Evolutionary conservation across 2,113 vertebrate species (phyloP).

Genomic region (Leptobrachium ailaonicum): DNA sequence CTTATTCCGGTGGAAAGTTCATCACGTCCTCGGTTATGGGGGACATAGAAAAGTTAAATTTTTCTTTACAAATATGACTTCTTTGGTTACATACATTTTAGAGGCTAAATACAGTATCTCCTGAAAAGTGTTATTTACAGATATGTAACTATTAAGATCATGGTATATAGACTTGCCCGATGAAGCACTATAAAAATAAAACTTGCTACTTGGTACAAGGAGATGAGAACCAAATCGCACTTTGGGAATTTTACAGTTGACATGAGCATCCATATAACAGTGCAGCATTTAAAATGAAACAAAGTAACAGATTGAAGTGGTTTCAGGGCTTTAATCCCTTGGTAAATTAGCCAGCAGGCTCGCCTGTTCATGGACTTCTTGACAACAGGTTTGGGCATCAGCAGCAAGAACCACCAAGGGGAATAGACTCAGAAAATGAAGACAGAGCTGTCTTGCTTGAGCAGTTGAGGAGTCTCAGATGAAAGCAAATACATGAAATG

Average conservation of each 20-base stretch:
- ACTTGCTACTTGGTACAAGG: too few species aligned
- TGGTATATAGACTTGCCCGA: too few species aligned
- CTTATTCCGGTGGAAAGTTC: too few species aligned
- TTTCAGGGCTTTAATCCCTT: slow-evolving; percentile 84
- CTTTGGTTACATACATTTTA: too few species aligned
- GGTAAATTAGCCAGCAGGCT: slow-evolving; percentile 84
- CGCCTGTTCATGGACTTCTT: slow-evolving; percentile 68
- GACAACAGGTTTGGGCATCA: slow-evolving; percentile 73
- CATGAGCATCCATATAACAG: slow-evolving; percentile 55
- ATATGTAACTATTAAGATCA: too few species aligned
- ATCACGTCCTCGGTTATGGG: too few species aligned
- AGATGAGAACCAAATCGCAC: too few species aligned
- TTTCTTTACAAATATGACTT: too few species aligned
- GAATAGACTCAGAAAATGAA: slow-evolving; percentile 62
- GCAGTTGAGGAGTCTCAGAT: slow-evolving; percentile 18
- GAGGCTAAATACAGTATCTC: too few species aligned
- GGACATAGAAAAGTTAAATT: too few species aligned
- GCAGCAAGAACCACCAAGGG: slow-evolving; percentile 66
- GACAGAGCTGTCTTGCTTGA: slow-evolving; percentile 47
- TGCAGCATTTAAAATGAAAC: slow-evolving; percentile 64
- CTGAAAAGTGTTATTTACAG: too few species aligned
- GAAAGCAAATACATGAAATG: neutral
- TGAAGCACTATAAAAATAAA: too few species aligned
- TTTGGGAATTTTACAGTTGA: slow-evolving; percentile 52
- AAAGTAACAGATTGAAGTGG: slow-evolving; percentile 78